Conservation (phyloP, 2,888 invertebrate species). For the Drosophila koepferae region DNA sequence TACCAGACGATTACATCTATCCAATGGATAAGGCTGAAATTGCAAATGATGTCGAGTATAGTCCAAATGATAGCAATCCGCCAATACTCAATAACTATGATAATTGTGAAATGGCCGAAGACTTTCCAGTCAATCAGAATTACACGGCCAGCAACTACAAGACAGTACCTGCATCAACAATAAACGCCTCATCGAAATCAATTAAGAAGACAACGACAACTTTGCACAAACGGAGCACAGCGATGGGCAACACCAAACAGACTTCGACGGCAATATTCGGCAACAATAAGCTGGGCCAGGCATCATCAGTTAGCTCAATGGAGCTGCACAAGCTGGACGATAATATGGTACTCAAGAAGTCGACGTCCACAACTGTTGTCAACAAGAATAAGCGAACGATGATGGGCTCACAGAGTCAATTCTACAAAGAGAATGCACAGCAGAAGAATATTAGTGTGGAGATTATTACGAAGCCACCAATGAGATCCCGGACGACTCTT, state of each 20-base stretch:
- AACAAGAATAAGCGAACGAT: slow-evolving; percentile 75
- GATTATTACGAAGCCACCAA: slow-evolving; percentile 84
- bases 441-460: slow-evolving; percentile 84
- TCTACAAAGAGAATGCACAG: slow-evolving; percentile 83
- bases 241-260: slow-evolving; percentile 62
- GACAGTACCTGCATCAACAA: slow-evolving; percentile 51
- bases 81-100: slow-evolving; percentile 84
- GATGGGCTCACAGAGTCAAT: slow-evolving; percentile 72
- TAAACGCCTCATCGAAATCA: slow-evolving; percentile 75
- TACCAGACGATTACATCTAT: slow-evolving; percentile 82
- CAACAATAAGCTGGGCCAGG: slow-evolving; percentile 79
- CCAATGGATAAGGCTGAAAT: slow-evolving; percentile 63
- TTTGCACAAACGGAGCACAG: slow-evolving; percentile 80
- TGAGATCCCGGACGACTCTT: slow-evolving; percentile 84
- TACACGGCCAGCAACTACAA: slow-evolving; percentile 52
- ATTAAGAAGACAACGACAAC: slow-evolving; percentile 79
- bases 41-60: slow-evolving; percentile 75
- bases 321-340: slow-evolving; percentile 85
- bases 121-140: slow-evolving; percentile 84
- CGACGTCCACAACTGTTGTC: slow-evolving; percentile 80
- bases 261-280: slow-evolving; percentile 60
- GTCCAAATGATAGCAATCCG: slow-evolving; percentile 82
- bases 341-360: slow-evolving; percentile 82
- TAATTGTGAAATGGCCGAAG: slow-evolving; percentile 84
- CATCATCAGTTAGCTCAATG: slow-evolving; percentile 84